Evolutionary conservation across 2,797 vertebrate species (phyloP).

Genomic region (Benthosema pterotum): DNA sequence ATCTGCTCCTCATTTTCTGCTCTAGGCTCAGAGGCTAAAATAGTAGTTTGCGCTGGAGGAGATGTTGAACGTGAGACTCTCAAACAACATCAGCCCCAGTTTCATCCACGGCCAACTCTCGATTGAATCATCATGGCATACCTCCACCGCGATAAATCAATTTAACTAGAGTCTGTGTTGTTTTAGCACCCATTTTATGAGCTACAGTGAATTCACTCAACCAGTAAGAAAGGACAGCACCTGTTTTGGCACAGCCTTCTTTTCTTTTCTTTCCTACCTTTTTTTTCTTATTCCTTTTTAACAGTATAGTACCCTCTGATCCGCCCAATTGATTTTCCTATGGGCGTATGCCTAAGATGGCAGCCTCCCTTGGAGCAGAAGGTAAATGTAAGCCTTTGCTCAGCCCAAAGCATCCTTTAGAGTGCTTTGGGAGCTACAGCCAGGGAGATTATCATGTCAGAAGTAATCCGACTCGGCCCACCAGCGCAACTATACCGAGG

Average conservation of each 20-base stretch:
- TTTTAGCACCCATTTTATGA: constrained; percentile 50
- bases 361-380: constrained; percentile 70
- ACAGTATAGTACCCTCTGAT: constrained; percentile 35
- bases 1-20: constrained; percentile 79
- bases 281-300: not conserved
- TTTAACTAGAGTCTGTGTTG: constrained; percentile 39
- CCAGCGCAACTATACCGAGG: constrained; percentile 70
- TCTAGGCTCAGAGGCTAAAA: constrained; percentile 66
- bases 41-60: constrained; percentile 59
- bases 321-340: constrained; percentile 60
- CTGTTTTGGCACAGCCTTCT: constrained; percentile 40
- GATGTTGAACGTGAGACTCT: constrained; percentile 59
- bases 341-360: constrained; percentile 64
- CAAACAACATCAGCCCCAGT: constrained; percentile 53
- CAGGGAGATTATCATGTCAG: constrained; percentile 80
- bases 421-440: constrained; percentile 70
- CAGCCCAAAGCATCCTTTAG: constrained; percentile 77
- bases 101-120: constrained; percentile 56
- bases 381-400: constrained; percentile 73
- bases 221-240: constrained; percentile 62
- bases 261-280: not conserved
- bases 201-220: constrained; percentile 62
- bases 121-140: constrained; percentile 53
- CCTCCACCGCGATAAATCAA: constrained; percentile 60
- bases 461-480: constrained; percentile 79